A percentile compares a stretch with the other conserved stretches of the same genome.
phyloP scores from a whole-genome alignment of 2,113 vertebrate genomes.

The Phaethon lepturus region DNA sequence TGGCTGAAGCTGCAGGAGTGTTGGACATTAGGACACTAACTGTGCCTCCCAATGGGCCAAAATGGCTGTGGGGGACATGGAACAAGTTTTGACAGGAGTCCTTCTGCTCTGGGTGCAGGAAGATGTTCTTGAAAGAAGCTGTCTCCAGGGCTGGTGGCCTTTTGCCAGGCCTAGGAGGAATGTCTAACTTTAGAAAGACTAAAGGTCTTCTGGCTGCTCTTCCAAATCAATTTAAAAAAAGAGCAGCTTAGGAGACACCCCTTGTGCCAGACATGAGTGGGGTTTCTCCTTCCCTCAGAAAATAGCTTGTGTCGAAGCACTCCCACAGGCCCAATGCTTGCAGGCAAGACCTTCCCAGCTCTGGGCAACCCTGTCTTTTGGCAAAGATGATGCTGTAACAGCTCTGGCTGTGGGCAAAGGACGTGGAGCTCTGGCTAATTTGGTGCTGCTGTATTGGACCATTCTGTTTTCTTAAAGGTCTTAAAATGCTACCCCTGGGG shows the following conservation, averaged over 20 bases:
- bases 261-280: background rate
- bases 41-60: background rate
- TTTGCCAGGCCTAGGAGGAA: background rate
- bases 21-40: background rate
- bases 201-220: background rate
- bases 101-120: background rate
- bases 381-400: background rate
- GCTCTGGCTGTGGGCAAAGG: background rate
- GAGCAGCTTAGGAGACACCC: background rate
- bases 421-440: background rate
- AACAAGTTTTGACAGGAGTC: background rate
- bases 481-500: background rate
- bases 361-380: background rate
- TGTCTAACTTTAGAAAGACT: background rate
- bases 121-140: background rate
- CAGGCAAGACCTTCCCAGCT: background rate
- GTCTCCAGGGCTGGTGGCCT: background rate
- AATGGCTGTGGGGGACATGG: background rate
- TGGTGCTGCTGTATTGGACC: background rate
- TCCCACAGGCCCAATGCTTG: background rate
- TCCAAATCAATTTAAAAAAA: background rate
- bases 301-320: rapidly evolving
- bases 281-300: background rate
- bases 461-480: background rate
- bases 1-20: background rate